Evolutionary conservation across 2,113 vertebrate genomes (phyloP).

Genomic region (Caranx melampygus): DNA sequence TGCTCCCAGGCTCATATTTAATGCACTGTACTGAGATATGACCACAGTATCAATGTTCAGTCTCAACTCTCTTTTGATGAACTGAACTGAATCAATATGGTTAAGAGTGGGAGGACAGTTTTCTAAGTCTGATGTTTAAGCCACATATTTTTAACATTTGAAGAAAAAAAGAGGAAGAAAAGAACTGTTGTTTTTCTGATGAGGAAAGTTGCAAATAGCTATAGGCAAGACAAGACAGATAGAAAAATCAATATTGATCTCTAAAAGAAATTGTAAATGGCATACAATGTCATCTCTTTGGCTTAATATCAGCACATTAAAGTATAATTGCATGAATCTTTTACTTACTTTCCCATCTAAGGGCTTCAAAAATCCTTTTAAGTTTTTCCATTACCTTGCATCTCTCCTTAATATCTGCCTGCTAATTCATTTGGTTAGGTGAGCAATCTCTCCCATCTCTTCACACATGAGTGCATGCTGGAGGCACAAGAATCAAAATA

Average conservation of each 20-base stretch:
- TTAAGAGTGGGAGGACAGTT: not conserved
- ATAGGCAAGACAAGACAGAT: constrained; percentile 12
- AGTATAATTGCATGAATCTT: constrained; percentile 31
- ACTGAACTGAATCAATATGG: not conserved
- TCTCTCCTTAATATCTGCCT: constrained; percentile 18
- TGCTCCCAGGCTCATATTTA: not conserved
- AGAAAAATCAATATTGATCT: constrained; percentile 43
- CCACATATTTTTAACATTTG: not conserved
- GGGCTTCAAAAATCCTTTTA: constrained; percentile 3
- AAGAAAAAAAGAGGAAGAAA: not conserved
- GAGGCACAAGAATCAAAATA: constrained; percentile 32
- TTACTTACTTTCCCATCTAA: constrained; percentile 17
- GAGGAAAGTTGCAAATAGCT: constrained; percentile 3
- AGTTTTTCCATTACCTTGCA: constrained; percentile 5
- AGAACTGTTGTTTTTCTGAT: not conserved
- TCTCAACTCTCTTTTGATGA: not conserved
- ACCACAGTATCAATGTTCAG: not conserved
- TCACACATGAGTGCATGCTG: constrained; percentile 24
- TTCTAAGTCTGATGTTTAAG: not conserved
- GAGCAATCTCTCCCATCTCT: constrained; percentile 18
- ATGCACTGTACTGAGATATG: not conserved
- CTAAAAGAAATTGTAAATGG: constrained; percentile 29
- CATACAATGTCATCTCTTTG: not conserved
- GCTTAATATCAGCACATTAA: constrained; percentile 36
- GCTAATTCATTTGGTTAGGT: constrained; percentile 34